Conservation (phyloP, 2,888 invertebrate species). For the Nemoura dubitans region DNA sequence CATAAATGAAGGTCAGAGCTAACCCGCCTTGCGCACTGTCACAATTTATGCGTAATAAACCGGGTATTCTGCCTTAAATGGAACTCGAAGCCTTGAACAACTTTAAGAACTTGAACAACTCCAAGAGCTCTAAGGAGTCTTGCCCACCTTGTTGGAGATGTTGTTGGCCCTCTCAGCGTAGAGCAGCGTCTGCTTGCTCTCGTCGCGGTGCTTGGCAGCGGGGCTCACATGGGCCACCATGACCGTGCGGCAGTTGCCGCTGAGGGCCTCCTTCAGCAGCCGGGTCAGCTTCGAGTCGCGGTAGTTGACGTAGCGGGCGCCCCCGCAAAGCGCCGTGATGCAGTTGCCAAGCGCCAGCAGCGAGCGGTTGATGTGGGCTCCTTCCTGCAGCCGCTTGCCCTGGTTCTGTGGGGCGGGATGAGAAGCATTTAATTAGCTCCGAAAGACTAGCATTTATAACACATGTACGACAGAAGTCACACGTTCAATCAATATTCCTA, state of each 20-base stretch:
- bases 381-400: conserved; percentile 88
- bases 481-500: no score
- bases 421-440: no score
- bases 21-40: no score
- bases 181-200: conserved; percentile 90
- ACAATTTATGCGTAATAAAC: no score
- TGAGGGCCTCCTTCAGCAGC: conserved; percentile 84
- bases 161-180: conserved; percentile 94
- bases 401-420: conserved; percentile 66
- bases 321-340: conserved; percentile 91
- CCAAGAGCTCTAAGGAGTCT: no score
- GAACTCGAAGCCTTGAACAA: no score
- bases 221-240: conserved; percentile 98
- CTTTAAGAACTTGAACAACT: no score
- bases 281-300: conserved; percentile 95
- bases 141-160: conserved; percentile 85
- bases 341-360: conserved; percentile 92
- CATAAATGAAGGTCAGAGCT: no score
- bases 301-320: conserved; percentile 88
- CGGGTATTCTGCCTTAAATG: no score
- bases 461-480: no score
- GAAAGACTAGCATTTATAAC: no score
- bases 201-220: conserved; percentile 82
- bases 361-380: conserved; percentile 94
- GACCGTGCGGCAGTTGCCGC: conserved; percentile 93